These are phyloP conservation scores for Balearica regulorum DNA, from an alignment of 2,797 vertebrate species.

Conservation along the genomic window DNA sequence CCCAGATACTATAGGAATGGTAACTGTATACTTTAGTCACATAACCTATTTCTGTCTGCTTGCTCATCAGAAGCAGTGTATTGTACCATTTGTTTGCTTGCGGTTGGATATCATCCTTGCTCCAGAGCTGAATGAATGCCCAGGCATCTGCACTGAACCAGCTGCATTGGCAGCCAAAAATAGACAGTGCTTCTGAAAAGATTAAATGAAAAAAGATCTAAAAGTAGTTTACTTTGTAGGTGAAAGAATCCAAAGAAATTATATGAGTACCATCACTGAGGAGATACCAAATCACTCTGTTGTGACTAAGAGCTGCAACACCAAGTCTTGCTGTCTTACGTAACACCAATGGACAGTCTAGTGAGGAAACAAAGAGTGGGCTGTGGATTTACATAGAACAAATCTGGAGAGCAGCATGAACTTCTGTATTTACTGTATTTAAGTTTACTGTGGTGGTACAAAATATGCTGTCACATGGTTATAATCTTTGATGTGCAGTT, in stretches of 20 bases:
- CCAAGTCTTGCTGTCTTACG: not conserved
- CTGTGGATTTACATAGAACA: not conserved
- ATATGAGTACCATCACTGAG: not conserved
- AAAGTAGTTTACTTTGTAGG: not conserved
- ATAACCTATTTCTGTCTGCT: not conserved
- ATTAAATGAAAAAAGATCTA: not conserved
- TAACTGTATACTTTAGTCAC: not conserved
- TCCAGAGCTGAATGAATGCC: not conserved
- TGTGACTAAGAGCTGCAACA: not conserved
- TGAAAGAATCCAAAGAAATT: not conserved
- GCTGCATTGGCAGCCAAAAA: constrained; percentile 34
- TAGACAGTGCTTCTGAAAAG: not conserved
- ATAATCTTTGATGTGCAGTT: not conserved
- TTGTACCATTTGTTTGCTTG: not conserved
- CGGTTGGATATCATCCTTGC: not conserved
- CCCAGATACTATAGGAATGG: not conserved
- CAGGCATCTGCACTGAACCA: constrained; percentile 8
- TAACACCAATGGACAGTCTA: not conserved
- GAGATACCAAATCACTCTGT: not conserved
- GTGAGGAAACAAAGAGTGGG: not conserved
- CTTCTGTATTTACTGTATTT: not conserved
- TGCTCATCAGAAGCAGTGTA: not conserved
- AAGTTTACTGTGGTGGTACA: not conserved
- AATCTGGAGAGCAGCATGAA: not conserved
- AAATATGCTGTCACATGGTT: not conserved